These are phyloP conservation scores for Triplophysa tibetana DNA, from an alignment of 2,113 vertebrate genomes.

Conservation along the genomic window DNA sequence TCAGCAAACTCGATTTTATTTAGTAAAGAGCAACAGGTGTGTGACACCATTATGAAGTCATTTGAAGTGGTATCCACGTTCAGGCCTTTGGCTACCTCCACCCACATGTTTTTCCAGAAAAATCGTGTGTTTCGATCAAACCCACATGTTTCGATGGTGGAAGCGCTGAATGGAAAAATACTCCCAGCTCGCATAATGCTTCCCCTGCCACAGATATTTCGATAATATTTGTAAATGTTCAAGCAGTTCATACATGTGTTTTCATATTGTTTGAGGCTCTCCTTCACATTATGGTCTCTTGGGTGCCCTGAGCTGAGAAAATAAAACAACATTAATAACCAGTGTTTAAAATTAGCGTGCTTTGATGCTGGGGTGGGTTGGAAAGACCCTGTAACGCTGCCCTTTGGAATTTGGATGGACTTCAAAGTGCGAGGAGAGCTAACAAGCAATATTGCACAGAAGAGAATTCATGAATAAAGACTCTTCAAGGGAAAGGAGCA, in stretches of 20 bases:
- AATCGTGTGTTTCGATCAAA: background rate
- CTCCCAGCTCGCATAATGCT: background rate
- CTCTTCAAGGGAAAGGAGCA: background rate
- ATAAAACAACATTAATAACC: conserved; percentile 31
- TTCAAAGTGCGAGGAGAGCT: conserved; percentile 48
- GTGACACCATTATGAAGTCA: background rate
- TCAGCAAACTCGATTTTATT: background rate
- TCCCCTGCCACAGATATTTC: background rate
- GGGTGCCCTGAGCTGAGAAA: conserved; percentile 28
- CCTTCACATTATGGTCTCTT: background rate
- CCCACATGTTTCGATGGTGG: background rate
- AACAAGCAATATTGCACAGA: conserved; percentile 5
- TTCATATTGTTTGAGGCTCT: conserved; percentile 9
- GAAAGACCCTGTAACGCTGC: conserved; percentile 34
- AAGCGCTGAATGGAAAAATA: background rate
- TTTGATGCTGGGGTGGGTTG: conserved; percentile 36
- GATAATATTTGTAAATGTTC: conserved; percentile 44
- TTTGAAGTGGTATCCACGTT: background rate
- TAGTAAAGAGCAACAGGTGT: conserved; percentile 6
- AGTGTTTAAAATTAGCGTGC: conserved; percentile 28
- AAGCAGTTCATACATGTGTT: conserved; percentile 40
- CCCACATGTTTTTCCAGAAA: background rate
- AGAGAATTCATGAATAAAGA: conserved; percentile 11
- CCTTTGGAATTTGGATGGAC: conserved; percentile 33
- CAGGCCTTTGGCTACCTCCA: background rate